A percentile compares a stretch with the other conserved stretches of the same genome.
These are phyloP conservation scores for Coleophora deauratella DNA, from an alignment of 2,888 invertebrate species.

Conservation along the genomic window DNA sequence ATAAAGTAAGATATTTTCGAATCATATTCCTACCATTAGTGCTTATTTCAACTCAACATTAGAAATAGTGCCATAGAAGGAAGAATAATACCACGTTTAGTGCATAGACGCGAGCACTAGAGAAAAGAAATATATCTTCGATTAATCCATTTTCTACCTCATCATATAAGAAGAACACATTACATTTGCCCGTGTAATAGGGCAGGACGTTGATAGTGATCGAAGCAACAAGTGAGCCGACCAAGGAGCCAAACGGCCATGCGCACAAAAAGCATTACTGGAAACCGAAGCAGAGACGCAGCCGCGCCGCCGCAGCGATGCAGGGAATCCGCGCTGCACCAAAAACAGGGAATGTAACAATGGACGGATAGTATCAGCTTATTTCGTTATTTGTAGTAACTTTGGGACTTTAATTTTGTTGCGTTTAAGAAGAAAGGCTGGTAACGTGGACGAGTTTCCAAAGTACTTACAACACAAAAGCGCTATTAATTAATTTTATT, in stretches of 20 bases:
- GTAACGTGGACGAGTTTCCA: no score
- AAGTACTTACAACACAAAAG: no score
- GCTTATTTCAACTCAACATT: no score
- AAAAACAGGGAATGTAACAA: conserved; percentile 54
- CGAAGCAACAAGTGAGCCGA: conserved; percentile 5
- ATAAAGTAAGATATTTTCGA: no score
- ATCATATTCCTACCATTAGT: no score
- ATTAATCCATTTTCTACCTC: background rate
- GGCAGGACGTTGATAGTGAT: background rate
- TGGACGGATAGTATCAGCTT: conserved; percentile 41
- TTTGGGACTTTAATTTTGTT: conserved; percentile 24
- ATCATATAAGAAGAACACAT: no score
- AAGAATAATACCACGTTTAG: no score
- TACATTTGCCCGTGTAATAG: background rate
- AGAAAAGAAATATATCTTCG: no score
- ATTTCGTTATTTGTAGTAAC: conserved; percentile 18
- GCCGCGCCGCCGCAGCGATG: conserved; percentile 14
- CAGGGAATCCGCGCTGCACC: conserved; percentile 34
- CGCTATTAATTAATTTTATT: no score
- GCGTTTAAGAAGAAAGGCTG: conserved; percentile 4
- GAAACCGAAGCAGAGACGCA: conserved; percentile 14
- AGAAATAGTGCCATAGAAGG: no score
- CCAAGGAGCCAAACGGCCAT: conserved; percentile 11
- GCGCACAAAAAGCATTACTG: conserved; percentile 17
- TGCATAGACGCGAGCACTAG: no score